Evolutionary conservation across 1,140 invertebrate species (phyloP).

Genomic region (Leptinotarsa lineolata): DNA sequence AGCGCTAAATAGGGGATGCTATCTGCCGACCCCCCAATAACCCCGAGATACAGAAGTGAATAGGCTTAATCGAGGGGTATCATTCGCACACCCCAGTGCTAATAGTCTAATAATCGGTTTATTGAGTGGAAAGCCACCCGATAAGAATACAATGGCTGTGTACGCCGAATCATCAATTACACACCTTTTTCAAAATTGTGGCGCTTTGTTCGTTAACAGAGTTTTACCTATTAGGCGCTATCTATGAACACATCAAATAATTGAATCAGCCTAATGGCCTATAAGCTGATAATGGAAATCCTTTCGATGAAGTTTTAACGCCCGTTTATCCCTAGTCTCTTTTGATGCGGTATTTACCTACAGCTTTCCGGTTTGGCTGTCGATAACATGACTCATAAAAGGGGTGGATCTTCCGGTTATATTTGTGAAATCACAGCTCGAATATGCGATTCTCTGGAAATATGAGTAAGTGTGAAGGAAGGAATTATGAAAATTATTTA

Average conservation of each 20-base stretch:
- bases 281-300: constrained; percentile 22
- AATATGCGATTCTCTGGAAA: too few relatives aligned
- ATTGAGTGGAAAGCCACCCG: constrained; percentile 26
- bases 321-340: background rate
- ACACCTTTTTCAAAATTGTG: constrained; percentile 23
- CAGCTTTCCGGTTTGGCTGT: too few relatives aligned
- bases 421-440: too few relatives aligned
- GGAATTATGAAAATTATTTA: too few relatives aligned
- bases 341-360: background rate
- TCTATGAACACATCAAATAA: constrained; percentile 22
- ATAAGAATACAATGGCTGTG: constrained; percentile 24
- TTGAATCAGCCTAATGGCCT: constrained; percentile 23
- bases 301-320: constrained; percentile 18
- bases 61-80: constrained; percentile 2
- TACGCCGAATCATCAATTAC: constrained; percentile 21
- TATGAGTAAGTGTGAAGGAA: too few relatives aligned
- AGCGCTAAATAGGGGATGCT: background rate
- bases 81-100: constrained; percentile 20
- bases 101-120: constrained; percentile 28
- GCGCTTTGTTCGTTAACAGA: constrained; percentile 10
- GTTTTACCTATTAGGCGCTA: background rate
- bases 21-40: background rate
- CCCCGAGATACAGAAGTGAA: background rate
- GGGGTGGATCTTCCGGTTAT: too few relatives aligned
- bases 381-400: too few relatives aligned